phyloP scores from a whole-genome alignment of 2,113 vertebrate species.

The Hippocampus abdominalis region DNA sequence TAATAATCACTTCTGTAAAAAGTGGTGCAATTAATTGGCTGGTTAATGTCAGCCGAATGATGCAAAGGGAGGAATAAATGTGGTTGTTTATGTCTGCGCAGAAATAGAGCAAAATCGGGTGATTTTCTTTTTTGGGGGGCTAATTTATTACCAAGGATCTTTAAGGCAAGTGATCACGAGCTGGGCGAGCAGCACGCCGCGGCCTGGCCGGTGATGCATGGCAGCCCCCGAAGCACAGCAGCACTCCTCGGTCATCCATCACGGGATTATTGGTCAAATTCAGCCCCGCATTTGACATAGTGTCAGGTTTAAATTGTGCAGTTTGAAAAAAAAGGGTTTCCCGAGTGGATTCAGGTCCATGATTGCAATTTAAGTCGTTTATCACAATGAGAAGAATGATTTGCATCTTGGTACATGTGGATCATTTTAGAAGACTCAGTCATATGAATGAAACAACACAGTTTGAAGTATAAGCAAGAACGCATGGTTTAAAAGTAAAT shows the following conservation, averaged over 20 bases:
- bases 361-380: not conserved
- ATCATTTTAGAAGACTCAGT: not conserved
- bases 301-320: conserved; percentile 2
- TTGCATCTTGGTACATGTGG: not conserved
- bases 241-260: conserved; percentile 52
- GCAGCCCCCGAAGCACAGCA: conserved; percentile 39
- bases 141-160: conserved; percentile 70
- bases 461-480: conserved; percentile 15
- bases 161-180: conserved; percentile 59
- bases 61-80: conserved; percentile 15
- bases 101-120: conserved; percentile 46
- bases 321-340: conserved; percentile 5
- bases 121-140: conserved; percentile 41
- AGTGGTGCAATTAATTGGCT: not conserved
- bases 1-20: conserved; percentile 37
- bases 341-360: conserved; percentile 25
- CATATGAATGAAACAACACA: conserved; percentile 11
- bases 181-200: conserved; percentile 16
- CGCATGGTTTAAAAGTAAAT: not conserved
- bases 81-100: not conserved
- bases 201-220: conserved; percentile 34
- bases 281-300: conserved; percentile 24
- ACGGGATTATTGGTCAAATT: conserved; percentile 42
- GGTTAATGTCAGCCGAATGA: conserved; percentile 17
- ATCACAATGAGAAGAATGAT: not conserved